A percentile compares a stretch with the other conserved stretches of the same genome.
phyloP scores from a whole-genome alignment of 2,888 invertebrate species.

The Diadegma fenestrale region DNA sequence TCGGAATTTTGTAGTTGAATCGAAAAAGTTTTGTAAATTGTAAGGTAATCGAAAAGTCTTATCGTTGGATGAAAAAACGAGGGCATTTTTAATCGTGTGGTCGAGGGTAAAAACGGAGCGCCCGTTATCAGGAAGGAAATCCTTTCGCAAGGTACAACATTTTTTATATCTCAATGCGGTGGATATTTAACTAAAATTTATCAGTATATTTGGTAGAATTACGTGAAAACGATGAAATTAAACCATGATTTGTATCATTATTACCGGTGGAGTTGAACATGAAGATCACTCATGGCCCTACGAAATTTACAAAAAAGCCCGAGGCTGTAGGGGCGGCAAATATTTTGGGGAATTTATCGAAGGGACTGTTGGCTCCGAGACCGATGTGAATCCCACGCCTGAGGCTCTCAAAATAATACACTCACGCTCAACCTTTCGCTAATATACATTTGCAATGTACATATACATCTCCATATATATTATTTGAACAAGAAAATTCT shows the following conservation, averaged over 20 bases:
- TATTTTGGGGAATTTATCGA: conserved; percentile 50
- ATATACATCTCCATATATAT: neutral
- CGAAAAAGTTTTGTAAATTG: neutral
- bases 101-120: neutral
- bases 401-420: conserved; percentile 44
- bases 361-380: conserved; percentile 21
- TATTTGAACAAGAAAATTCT: conserved; percentile 31
- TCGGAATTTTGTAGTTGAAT: too few species aligned
- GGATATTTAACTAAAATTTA: neutral
- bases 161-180: neutral
- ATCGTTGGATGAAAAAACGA: neutral
- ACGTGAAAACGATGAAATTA: conserved; percentile 26
- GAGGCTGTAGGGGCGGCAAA: conserved; percentile 37
- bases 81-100: neutral
- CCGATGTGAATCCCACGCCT: conserved; percentile 28
- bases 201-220: neutral
- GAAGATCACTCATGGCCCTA: conserved; percentile 14
- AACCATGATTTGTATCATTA: conserved; percentile 12
- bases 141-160: neutral
- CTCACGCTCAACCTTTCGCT: conserved; percentile 37
- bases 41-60: neutral
- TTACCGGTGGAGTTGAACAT: conserved; percentile 14
- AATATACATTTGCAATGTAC: conserved; percentile 14
- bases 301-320: conserved; percentile 35
- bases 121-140: neutral